Base-by-base conservation (phyloP, 2,888 invertebrate species). In the Nephrotoma appendiculata region DNA sequence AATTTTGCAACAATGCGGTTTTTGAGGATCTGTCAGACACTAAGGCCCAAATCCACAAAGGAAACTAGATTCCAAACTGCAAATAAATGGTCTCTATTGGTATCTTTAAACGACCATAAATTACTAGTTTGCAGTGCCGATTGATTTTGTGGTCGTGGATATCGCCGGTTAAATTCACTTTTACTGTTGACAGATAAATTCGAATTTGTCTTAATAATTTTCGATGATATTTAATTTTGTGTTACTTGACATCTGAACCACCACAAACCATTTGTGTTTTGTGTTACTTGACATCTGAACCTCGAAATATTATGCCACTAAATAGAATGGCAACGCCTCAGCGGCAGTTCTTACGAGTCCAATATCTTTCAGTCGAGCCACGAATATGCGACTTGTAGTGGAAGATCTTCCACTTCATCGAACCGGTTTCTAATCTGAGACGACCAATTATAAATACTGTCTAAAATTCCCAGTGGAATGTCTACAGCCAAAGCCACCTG, bases 181-280 rank as follows among this genome's bases (percentile, higher is more conserved):
- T 31, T 1, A 31, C 31, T 1, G 2, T 31, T 31, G 31, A 31
- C 31, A 31, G 2, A 1, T 31, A 31, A 31, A 31, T 31, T 31
- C 31, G 31, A 31, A 31, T 31, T 31, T 31, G 2, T 2, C 31
- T 31, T 31, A 31, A 1, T 2, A 31, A 31, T 31, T 31, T 31
- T 31, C 31, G 31, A 31, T 31, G 31, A 31, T 31, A 31, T 31
- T 31, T 31, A 31, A 31, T 97, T 98, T 19, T 98, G 96, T 0
- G 98, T 97, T 41, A 98, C 97, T 42, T 93, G 92, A 90, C 95
- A 96, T 0, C 98, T 91, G 98, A 97, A 90, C 97, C 97, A 91
- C 97, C 97, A 89, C 98, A 98, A 84, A 97, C 91, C 0, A 96
- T 94, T 91, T 98, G 97, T 97, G 98, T 98, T 6, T 94, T 94